Percentiles rank a stretch among this genome's conserved stretches.
These are phyloP conservation scores for Hucho hucho DNA, from an alignment of 2,113 vertebrate genomes.

Conservation along the genomic window DNA sequence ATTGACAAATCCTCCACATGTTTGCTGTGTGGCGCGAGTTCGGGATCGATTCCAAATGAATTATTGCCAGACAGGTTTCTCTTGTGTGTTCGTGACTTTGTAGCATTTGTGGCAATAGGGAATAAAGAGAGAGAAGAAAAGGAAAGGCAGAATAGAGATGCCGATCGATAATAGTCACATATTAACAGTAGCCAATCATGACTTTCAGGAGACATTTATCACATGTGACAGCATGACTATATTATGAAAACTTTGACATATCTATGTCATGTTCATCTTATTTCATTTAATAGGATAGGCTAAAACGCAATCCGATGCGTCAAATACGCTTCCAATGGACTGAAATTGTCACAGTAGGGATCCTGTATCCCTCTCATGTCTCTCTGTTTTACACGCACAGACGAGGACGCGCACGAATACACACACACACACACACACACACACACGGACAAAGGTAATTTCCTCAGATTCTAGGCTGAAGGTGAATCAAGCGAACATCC, in stretches of 20 bases:
- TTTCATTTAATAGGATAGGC: neutral
- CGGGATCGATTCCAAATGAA: neutral
- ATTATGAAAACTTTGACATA: neutral
- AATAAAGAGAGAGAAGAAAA: neutral
- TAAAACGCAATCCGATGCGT: neutral
- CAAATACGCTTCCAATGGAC: neutral
- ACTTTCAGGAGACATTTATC: neutral
- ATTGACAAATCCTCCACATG: neutral
- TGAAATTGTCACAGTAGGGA: neutral
- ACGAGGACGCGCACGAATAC: neutral
- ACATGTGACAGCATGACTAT: neutral
- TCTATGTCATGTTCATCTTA: neutral
- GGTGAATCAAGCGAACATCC: neutral
- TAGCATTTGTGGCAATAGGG: neutral
- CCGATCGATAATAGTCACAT: neutral
- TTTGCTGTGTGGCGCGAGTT: neutral
- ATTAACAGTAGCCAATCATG: neutral
- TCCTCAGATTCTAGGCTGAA: neutral
- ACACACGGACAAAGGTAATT: neutral
- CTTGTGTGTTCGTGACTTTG: neutral
- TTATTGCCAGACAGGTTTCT: neutral
- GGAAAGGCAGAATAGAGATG: neutral
- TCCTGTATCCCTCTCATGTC: neutral
- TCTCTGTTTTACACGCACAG: neutral
- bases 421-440: neutral